A percentile compares a stretch with the other conserved stretches of the same genome.
These are phyloP conservation scores for Dasysyrphus tricinctus DNA, from an alignment of 2,888 invertebrate genomes.

Conservation along the genomic window DNA sequence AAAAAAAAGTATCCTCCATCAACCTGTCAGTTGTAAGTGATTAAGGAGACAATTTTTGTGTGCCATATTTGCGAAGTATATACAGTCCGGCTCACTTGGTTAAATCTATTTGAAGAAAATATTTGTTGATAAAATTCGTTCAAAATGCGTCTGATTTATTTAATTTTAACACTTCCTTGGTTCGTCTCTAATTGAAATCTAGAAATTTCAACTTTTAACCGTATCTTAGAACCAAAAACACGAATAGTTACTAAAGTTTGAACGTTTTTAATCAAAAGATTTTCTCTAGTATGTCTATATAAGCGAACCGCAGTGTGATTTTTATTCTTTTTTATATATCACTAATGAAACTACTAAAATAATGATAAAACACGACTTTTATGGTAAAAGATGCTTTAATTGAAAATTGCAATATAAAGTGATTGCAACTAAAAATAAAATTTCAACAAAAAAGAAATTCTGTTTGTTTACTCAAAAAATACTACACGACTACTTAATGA, in stretches of 20 bases:
- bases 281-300: background rate
- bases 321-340: background rate
- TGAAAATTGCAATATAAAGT: constrained; percentile 31
- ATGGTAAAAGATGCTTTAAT: constrained; percentile 22
- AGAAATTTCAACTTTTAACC: no score
- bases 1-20: background rate
- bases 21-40: constrained; percentile 18
- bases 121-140: background rate
- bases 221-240: no score
- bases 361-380: constrained; percentile 42
- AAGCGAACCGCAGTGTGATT: background rate
- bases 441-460: background rate
- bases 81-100: background rate
- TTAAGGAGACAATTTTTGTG: constrained; percentile 15
- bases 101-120: background rate
- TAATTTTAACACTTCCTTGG: no score
- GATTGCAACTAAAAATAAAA: background rate
- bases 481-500: constrained; percentile 32
- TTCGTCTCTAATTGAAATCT: no score
- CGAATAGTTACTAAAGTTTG: no score
- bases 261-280: no score
- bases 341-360: constrained; percentile 7
- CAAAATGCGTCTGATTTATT: no score
- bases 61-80: background rate
- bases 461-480: constrained; percentile 19